Base-by-base conservation (phyloP, 1,140 invertebrate species). In the Drosophila serrata region DNA sequence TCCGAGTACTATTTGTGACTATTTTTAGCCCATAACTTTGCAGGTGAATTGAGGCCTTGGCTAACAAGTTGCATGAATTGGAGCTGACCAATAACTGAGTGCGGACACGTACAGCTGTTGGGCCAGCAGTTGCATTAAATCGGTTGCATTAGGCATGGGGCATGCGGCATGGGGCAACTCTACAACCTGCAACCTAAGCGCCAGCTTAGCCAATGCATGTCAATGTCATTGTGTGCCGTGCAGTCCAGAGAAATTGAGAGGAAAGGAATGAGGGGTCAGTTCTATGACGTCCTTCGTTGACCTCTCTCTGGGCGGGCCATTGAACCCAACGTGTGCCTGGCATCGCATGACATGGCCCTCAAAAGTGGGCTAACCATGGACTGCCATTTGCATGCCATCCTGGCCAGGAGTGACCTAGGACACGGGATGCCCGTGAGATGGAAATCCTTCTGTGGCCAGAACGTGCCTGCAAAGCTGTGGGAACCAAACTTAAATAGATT, bases 151-250 rank as follows among this genome's bases (percentile, higher is more conserved):
- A n/a, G 19, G 15, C 15, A 31, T 24, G 22, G 22, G 29, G 29
- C 29, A 29, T 29, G 29, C 6, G n/a, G n/a, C n/a, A 2, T 31
- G 6, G 19, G n/a, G 9, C 17, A 11, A 27, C n/a, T 7, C 42
- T 46, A 11, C 33, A 12, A 11, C 24, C 24, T 40, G 39, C 31
- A 19, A 29, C 15, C 33, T 35, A 31, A 62, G 51, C 37, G 33
- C 24, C 39, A 6, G 64, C 37, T 39, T n/a, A 53, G 37, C 39
- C 39, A 37, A 13, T 13, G 31, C 74, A 48, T 19, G 55, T 58
- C 61, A 76, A 76, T 76, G 74, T 68, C 74, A 46, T 77, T 68
- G 74, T 74, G 74, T 77, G 74, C 40, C 24, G 15, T 11, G 61
- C 73, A 75, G 63, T 37, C 29, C 17, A 22, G n/a, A 11, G 7